phyloP scores from a whole-genome alignment of 2,888 invertebrate genomes.

The Augiades crinisus region DNA sequence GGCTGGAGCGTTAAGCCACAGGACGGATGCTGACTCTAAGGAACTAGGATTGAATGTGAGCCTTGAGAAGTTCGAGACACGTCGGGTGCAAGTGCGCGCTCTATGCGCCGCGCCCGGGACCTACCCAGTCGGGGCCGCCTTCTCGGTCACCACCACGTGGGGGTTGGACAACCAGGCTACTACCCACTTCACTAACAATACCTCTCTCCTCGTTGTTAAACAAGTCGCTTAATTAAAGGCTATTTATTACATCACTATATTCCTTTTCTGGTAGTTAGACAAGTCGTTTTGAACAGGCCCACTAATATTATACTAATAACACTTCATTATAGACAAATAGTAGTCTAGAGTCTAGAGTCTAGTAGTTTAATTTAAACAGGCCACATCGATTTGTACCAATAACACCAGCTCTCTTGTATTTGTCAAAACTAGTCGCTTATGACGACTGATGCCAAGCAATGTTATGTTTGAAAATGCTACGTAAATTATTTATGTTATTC shows the following conservation, averaged over 20 bases:
- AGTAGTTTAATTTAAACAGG: too few relatives aligned
- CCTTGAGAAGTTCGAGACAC: slow-evolving; percentile 72
- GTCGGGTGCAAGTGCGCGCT: slow-evolving; percentile 81
- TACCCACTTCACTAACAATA: slow-evolving; percentile 51
- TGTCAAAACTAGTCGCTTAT: too few relatives aligned
- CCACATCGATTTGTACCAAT: too few relatives aligned
- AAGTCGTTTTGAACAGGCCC: too few relatives aligned
- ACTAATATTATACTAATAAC: too few relatives aligned
- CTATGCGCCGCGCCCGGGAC: slow-evolving; percentile 84
- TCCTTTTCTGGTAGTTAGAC: neutral
- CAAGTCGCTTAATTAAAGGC: slow-evolving; percentile 44
- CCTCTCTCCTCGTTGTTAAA: slow-evolving; percentile 63
- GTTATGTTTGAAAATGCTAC: too few relatives aligned
- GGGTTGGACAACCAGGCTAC: slow-evolving; percentile 40
- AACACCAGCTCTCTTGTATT: too few relatives aligned
- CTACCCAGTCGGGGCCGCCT: slow-evolving; percentile 84
- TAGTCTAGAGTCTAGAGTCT: too few relatives aligned
- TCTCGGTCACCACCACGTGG: slow-evolving; percentile 59
- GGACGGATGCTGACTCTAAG: slow-evolving; percentile 54
- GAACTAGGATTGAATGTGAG: slow-evolving; percentile 63
- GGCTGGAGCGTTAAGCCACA: slow-evolving; percentile 69
- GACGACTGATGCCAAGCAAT: too few relatives aligned
- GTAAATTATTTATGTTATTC: too few relatives aligned
- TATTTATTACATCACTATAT: too few relatives aligned
- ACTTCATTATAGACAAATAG: too few relatives aligned